phyloP scores from a whole-genome alignment of 35 echinoderm and acorn worm species.

The Eucidaris tribuloides region DNA sequence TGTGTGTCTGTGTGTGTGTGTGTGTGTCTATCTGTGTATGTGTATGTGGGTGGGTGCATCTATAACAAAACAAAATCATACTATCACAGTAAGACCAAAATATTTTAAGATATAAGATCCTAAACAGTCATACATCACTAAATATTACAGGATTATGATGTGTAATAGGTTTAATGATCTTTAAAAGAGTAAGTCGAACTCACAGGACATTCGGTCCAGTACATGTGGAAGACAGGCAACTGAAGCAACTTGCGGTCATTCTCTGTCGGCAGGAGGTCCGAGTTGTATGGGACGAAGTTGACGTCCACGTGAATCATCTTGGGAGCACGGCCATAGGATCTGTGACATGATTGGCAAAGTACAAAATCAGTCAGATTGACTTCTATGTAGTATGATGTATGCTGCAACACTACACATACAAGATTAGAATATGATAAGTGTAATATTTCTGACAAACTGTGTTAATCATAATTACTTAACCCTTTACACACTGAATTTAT shows the following conservation, averaged over 20 bases:
- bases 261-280: slow-evolving; percentile 65
- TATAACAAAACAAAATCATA: not conserved
- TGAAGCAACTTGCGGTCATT: slow-evolving; percentile 67
- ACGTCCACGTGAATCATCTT: slow-evolving; percentile 81
- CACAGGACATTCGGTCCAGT: slow-evolving; percentile 95
- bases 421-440: no score
- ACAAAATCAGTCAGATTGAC: not conserved
- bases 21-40: no score
- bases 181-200: no score
- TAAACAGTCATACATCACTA: not conserved
- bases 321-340: slow-evolving; percentile 78
- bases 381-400: no score
- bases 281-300: slow-evolving; percentile 81
- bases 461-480: not conserved
- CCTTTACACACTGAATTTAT: no score
- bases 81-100: not conserved
- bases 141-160: no score
- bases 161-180: no score
- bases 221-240: slow-evolving; percentile 85
- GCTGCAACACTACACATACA: no score
- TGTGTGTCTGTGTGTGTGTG: no score
- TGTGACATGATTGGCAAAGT: not conserved
- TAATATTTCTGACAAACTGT: not conserved
- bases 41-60: no score
- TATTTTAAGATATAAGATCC: not conserved